Base-by-base conservation (phyloP, 2,113 vertebrate species). In the Cnemophilus loriae region DNA sequence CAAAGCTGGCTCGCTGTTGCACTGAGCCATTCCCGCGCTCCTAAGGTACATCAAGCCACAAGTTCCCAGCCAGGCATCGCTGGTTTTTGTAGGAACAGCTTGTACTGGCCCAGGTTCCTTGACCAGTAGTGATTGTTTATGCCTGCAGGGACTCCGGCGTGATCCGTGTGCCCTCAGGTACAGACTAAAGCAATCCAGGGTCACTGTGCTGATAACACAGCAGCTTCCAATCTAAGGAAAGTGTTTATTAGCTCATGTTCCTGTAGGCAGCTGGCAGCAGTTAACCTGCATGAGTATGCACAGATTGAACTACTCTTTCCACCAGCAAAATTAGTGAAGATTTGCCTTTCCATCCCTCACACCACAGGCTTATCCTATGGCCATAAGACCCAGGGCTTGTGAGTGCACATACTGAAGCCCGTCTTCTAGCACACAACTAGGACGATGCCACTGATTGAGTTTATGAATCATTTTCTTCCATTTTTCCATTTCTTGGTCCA, bases 1-100 rank as follows among this genome's bases (percentile, higher is more conserved):
- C 96, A 96, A 95, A 97, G 95, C 69, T 94, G 95, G 92, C 86
- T 95, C 81, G 18, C 76, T 84, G 68, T 83, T 74, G 76, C 20
- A 47, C 67, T 87, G 91, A 94, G 89, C 92, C 82, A 13, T 90
- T 90, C 37, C 69, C 3, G 13, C 6, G 4, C 80, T 52, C 73
- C 50, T 69, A 69, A 65, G 55, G 53, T 81, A 84, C 35, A 76
- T 57, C 59, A 61, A 37, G 71, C 88, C 79, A 68, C 1, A 5
- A 53, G 60, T 81, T 89, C 50, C 37, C 46, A 64, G 47, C 16
- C 87, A 88, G 50, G 23, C 37, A 42, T 33, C 71, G 47, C 60
- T 93, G 28, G 23, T 35, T 87, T 91, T 49, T 87, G 46, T 64
- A 85, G 85, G 33, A 94, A 90, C 18, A 67, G 68, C 64, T 88